Percentiles rank a stretch among this genome's conserved stretches.
These are phyloP conservation scores for Cerastoderma edule DNA, from an alignment of 2,888 invertebrate genomes.

Conservation along the genomic window DNA sequence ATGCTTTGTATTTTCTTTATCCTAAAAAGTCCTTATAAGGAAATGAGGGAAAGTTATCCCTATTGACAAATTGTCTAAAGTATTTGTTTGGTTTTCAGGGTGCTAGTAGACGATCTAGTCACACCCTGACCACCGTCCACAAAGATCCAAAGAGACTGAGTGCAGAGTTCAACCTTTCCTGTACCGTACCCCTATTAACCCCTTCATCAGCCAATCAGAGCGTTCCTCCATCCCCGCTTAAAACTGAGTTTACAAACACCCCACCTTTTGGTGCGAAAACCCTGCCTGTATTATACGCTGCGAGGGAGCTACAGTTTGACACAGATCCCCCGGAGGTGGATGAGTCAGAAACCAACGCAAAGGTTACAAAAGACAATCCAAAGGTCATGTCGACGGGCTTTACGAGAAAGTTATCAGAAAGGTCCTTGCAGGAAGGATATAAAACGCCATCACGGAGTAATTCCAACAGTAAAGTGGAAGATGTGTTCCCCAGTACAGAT, in stretches of 20 bases:
- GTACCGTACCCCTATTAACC: conserved; percentile 51
- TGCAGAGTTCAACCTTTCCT: conserved; percentile 32
- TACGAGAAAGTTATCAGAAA: not conserved
- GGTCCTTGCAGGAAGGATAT: not conserved
- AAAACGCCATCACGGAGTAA: conserved; percentile 11
- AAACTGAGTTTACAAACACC: conserved; percentile 74
- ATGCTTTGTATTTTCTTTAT: too few species aligned
- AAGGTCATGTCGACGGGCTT: not conserved
- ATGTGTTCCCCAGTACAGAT: conserved; percentile 1
- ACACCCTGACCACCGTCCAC: conserved; percentile 24
- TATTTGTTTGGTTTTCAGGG: too few species aligned
- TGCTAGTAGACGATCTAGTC: conserved; percentile 40
- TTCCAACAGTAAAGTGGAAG: conserved; percentile 14
- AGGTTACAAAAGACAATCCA: conserved; percentile 2
- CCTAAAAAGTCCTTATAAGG: too few species aligned
- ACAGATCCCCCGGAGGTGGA: conserved; percentile 20
- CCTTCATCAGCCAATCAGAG: conserved; percentile 59
- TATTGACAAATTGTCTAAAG: too few species aligned
- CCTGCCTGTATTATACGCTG: conserved; percentile 60
- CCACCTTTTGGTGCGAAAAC: conserved; percentile 72
- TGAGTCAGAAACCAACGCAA: not conserved
- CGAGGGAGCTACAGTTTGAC: conserved; percentile 65
- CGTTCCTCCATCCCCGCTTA: conserved; percentile 77
- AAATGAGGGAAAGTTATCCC: too few species aligned
- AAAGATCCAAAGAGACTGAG: conserved; percentile 59